These are phyloP conservation scores for Aphidius gifuensis DNA, from an alignment of 1,140 invertebrate genomes.

Conservation along the genomic window DNA sequence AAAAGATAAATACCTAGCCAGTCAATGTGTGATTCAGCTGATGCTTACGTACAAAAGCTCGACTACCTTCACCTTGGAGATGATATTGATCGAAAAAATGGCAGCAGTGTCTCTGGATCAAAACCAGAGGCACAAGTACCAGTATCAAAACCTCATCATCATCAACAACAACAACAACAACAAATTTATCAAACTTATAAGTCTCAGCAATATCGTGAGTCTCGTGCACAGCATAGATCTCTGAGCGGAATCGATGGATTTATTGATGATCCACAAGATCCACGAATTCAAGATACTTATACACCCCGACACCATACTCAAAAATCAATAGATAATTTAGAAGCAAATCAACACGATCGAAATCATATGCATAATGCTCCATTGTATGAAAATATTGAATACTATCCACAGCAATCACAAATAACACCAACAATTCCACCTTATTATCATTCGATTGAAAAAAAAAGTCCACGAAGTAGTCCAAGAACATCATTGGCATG, in stretches of 20 bases:
- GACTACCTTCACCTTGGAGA: slow-evolving; percentile 49
- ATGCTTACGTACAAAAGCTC: slow-evolving; percentile 51
- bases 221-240: slow-evolving; percentile 31
- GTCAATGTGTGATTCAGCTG: slow-evolving; percentile 53
- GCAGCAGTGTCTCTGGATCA: slow-evolving; percentile 29
- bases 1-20: slow-evolving; percentile 6
- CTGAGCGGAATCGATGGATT: slow-evolving; percentile 59
- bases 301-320: slow-evolving; percentile 70
- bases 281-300: slow-evolving; percentile 51
- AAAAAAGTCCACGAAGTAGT: slow-evolving; percentile 46
- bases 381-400: slow-evolving; percentile 80
- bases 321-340: slow-evolving; percentile 64
- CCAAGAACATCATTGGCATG: slow-evolving; percentile 49
- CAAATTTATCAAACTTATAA: slow-evolving; percentile 2
- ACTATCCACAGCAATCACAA: slow-evolving; percentile 66
- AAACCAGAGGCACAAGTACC: slow-evolving; percentile 51
- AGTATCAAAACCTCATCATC: slow-evolving; percentile 31
- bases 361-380: slow-evolving; percentile 52
- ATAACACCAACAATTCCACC: slow-evolving; percentile 56
- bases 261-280: slow-evolving; percentile 44
- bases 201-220: slow-evolving; percentile 29
- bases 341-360: slow-evolving; percentile 15
- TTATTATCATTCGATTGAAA: slow-evolving; percentile 62
- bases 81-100: slow-evolving; percentile 32
- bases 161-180: slow-evolving; percentile 19